These are phyloP conservation scores for Taxidea taxus DNA, from an alignment of 2,113 vertebrate species.

Conservation along the genomic window DNA sequence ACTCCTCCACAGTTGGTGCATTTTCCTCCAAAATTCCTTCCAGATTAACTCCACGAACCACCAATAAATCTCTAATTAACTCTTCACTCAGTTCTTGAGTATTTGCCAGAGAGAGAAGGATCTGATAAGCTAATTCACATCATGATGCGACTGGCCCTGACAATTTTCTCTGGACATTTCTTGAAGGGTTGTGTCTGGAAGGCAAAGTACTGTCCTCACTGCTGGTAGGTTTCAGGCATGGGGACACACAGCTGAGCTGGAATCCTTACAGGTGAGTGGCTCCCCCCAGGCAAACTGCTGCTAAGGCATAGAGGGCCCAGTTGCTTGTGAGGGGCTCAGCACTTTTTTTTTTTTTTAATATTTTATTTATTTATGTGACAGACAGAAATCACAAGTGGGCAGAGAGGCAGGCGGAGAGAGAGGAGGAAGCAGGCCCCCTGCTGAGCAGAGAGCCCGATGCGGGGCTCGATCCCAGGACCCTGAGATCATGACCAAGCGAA, in stretches of 20 bases:
- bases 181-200: not conserved
- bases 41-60: not conserved
- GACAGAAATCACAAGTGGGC: no score
- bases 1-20: not conserved
- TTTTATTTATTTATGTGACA: no score
- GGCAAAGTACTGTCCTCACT: not conserved
- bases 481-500: no score
- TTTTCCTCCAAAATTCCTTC: not conserved
- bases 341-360: no score
- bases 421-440: no score
- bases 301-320: rapidly evolving
- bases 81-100: not conserved
- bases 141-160: not conserved
- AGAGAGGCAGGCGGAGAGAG: no score
- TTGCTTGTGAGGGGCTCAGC: not conserved
- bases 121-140: not conserved
- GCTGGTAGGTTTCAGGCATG: not conserved
- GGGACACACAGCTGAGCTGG: not conserved
- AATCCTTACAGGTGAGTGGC: rapidly evolving
- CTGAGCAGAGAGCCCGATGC: no score
- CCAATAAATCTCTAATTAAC: not conserved
- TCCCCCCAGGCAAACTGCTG: not conserved
- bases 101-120: not conserved
- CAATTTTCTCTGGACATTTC: not conserved
- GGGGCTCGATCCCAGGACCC: no score